Base-by-base conservation (phyloP, 92 coral and sea anemone species). In the Anthopleura xanthogrammica region DNA sequence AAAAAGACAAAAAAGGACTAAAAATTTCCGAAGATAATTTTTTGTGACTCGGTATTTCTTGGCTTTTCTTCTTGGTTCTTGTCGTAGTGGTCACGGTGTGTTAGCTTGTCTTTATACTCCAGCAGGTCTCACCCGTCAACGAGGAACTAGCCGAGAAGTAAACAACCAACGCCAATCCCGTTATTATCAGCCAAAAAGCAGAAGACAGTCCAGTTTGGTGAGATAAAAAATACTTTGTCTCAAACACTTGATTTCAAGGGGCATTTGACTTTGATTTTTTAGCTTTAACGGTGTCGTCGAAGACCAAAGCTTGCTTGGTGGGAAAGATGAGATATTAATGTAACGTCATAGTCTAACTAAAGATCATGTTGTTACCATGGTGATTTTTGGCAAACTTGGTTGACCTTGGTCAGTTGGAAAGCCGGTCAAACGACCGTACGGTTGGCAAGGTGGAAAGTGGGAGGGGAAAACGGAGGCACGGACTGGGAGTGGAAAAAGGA, bases 331-430 rank as follows among this genome's bases (percentile, higher is more conserved):
- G 29, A 22, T 23, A 79, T 68, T 65, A 70, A 50, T 79, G 77
- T 81, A 76, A 81, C 77, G 84, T 81, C 64, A 81, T 81, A 77
- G 73, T 43, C 60, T 16, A 68, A 68, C 74, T 29, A 20, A 70
- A 81, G 84, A 81, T 81, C 84, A 81, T 7, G 16, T 16, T 42
- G 84, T 81, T 43, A 71, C 75, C 65, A 81, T 81, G 84, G 64
- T 68, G 74, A 68, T 3, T 5, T 62, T 62, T 62, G 70, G 13
- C 65, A 60, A 60, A 60, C 70, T 8, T 23, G 70, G 29, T 62
- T 62, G 70, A 62, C 14, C 19, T 62, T 23, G 2, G 24, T 62
- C 70, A 23, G 36, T 23, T 7, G 9, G 11, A 62, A 14, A 62
- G 36, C 13, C 16, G 58, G 58, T 54, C 58, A 29, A 29, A 29